phyloP scores from a whole-genome alignment of 2,113 vertebrate species.

The Gasterosteus aculeatus region DNA sequence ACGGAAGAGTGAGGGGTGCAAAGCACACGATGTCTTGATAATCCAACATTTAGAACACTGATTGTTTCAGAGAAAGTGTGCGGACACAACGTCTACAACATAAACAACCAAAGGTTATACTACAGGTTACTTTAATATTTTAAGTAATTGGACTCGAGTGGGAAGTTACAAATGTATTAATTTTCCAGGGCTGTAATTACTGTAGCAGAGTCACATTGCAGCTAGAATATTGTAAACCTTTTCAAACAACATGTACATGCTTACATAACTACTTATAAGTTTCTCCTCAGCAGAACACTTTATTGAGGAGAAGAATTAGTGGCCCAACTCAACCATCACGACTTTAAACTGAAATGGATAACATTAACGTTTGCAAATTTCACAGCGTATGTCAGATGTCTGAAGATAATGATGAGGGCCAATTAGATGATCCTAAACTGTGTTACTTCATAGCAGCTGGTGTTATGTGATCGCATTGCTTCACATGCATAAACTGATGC shows the following conservation, averaged over 20 bases:
- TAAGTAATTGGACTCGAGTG: neutral
- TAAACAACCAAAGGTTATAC: neutral
- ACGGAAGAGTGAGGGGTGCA: neutral
- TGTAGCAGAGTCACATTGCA: neutral
- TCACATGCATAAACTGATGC: neutral
- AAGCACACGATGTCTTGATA: neutral
- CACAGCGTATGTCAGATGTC: neutral
- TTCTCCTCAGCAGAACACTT: neutral
- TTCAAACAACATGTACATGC: neutral
- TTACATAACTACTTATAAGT: neutral
- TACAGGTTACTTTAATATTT: neutral
- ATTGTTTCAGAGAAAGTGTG: neutral
- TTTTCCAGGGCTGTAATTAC: neutral
- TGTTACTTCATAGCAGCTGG: neutral
- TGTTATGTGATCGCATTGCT: neutral
- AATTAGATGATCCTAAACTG: neutral
- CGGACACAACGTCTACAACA: neutral
- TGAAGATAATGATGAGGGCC: neutral
- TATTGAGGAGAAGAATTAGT: neutral
- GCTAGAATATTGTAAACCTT: neutral
- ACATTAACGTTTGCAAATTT: neutral
- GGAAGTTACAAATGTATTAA: neutral
- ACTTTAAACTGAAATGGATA: neutral
- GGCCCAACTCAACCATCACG: neutral
- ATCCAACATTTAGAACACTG: neutral